Conservation (phyloP, 2,888 invertebrate species). For the Tribolium freemani region DNA sequence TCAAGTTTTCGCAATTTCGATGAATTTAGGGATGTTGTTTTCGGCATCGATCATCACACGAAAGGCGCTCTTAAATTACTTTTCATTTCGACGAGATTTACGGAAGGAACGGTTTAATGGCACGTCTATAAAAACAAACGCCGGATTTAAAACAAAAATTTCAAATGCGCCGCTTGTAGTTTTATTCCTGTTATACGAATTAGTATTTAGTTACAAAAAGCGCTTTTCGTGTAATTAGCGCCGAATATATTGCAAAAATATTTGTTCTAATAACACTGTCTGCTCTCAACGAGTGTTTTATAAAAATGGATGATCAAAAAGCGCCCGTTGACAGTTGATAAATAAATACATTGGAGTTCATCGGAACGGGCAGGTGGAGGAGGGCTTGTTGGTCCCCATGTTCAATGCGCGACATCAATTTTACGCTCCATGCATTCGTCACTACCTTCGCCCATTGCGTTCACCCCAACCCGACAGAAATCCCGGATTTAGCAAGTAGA, state of each 20-base stretch:
- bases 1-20: conserved; percentile 28
- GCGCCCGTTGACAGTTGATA: conserved; percentile 29
- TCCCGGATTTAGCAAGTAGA: background rate
- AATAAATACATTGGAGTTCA: conserved; percentile 30
- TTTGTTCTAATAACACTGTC: conserved; percentile 1
- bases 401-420: conserved; percentile 42
- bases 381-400: conserved; percentile 12
- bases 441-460: conserved; percentile 33
- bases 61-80: background rate
- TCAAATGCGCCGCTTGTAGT: too few relatives aligned
- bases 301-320: conserved; percentile 23
- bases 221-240: background rate
- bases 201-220: background rate
- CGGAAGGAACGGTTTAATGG: background rate
- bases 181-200: too few relatives aligned
- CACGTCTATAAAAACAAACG: too few relatives aligned
- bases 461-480: background rate
- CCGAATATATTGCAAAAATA: background rate
- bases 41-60: conserved; percentile 4
- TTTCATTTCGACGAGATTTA: background rate
- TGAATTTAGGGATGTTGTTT: conserved; percentile 11
- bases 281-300: background rate
- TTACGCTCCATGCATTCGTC: conserved; percentile 45
- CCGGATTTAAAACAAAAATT: too few relatives aligned
- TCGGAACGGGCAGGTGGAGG: conserved; percentile 10